Evolutionary conservation across 37 sponge, comb jelly and placozoan species (phyloP).

Genomic region (Beroe ovata): DNA sequence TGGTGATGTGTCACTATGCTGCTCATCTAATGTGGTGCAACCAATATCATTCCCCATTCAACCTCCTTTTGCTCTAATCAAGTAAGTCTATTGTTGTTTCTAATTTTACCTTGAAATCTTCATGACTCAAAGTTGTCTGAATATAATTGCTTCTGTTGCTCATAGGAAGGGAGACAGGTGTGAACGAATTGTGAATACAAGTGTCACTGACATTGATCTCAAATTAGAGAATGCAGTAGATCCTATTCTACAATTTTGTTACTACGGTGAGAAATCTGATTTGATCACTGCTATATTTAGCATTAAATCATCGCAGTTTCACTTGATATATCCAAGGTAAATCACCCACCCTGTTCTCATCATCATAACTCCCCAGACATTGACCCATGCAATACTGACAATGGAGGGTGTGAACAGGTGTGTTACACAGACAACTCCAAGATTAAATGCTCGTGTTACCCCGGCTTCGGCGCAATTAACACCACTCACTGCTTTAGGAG

Average conservation of each 20-base stretch:
- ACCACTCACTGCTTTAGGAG: not conserved
- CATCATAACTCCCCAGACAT: not conserved
- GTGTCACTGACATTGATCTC: not conserved
- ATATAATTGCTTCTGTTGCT: no score
- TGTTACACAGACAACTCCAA: constrained; percentile 9
- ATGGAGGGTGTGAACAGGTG: constrained; percentile 29
- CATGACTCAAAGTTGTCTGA: no score
- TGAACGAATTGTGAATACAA: constrained; percentile 3
- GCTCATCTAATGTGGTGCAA: not conserved
- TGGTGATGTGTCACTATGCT: constrained; percentile 25
- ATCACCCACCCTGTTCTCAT: no score
- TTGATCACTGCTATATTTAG: not conserved
- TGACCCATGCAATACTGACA: not conserved
- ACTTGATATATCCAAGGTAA: no score
- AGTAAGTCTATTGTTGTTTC: constrained; percentile 19
- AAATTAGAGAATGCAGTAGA: not conserved
- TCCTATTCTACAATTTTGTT: not conserved
- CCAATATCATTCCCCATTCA: constrained; percentile 15
- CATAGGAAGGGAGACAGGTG: constrained; percentile 7
- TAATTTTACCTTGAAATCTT: no score
- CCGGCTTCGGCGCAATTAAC: not conserved
- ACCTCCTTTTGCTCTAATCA: constrained; percentile 5
- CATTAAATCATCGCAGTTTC: no score
- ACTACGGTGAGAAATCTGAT: not conserved
- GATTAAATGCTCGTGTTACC: constrained; percentile 1